Percentiles rank a stretch among this genome's conserved stretches.
Conservation (phyloP, 2,888 invertebrate genomes). For the Amiota mariae region DNA sequence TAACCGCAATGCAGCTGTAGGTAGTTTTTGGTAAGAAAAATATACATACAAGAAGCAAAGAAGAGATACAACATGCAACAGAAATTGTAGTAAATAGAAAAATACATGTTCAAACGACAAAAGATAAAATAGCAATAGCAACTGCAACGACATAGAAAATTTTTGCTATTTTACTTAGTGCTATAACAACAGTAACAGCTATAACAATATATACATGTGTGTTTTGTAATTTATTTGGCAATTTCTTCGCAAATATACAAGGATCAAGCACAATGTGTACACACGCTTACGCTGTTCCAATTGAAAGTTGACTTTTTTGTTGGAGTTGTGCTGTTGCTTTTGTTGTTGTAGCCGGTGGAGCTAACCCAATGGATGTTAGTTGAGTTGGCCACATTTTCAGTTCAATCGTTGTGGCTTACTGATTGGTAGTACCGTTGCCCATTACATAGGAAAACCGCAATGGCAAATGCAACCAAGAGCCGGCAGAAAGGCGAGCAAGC, state of each 20-base stretch:
- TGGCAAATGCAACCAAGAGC: conserved; percentile 26
- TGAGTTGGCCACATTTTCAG: conserved; percentile 54
- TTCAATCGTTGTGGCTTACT: conserved; percentile 51
- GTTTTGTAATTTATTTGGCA: conserved; percentile 49
- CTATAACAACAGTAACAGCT: conserved; percentile 23
- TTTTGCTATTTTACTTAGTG: conserved; percentile 52
- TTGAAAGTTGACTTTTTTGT: conserved; percentile 4
- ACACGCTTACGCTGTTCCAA: neutral
- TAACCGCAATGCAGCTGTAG: conserved; percentile 33
- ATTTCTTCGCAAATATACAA: conserved; percentile 49
- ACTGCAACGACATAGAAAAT: conserved; percentile 60
- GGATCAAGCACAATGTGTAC: conserved; percentile 12
- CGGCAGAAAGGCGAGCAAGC: neutral
- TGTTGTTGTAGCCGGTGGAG: neutral
- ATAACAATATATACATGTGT: conserved; percentile 67
- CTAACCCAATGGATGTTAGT: conserved; percentile 16
- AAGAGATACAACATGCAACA: too few species aligned
- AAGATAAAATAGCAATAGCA: conserved; percentile 29
- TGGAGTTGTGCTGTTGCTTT: conserved; percentile 5
- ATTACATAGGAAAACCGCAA: conserved; percentile 45
- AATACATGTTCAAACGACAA: too few species aligned
- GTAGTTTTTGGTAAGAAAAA: neutral
- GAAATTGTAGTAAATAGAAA: too few species aligned
- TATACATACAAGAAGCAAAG: too few species aligned
- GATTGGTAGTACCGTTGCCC: conserved; percentile 43